phyloP scores from a whole-genome alignment of 2,888 invertebrate genomes.

The Nesidiocoris tenuis region DNA sequence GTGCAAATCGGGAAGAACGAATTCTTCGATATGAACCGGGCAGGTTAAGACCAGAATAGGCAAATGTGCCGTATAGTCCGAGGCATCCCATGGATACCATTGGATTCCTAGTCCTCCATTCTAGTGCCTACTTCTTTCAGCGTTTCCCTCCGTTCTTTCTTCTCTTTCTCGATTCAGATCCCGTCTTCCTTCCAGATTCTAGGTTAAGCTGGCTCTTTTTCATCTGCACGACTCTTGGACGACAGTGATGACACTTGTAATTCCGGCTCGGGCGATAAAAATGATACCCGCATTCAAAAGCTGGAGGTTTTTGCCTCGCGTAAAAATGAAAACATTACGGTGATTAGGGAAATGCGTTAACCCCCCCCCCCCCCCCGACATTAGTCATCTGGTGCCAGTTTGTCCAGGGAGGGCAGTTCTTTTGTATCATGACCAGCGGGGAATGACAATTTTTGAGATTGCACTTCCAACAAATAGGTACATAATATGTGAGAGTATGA shows the following conservation, averaged over 20 bases:
- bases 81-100: not conserved
- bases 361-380: no score
- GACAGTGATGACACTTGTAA: not conserved
- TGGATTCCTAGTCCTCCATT: no score
- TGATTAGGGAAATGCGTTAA: not conserved
- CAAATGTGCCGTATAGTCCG: not conserved
- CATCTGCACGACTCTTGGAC: not conserved
- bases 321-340: not conserved
- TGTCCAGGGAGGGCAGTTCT: no score
- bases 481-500: no score
- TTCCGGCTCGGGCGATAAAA: not conserved
- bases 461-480: no score
- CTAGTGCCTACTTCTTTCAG: no score
- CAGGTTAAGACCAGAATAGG: not conserved
- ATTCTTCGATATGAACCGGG: not conserved
- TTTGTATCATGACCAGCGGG: no score
- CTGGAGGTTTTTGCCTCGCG: not conserved
- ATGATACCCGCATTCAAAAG: not conserved
- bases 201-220: not conserved
- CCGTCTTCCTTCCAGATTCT: not conserved
- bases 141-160: no score
- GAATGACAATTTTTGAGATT: no score
- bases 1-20: not conserved
- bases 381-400: no score
- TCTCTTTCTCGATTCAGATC: no score